Percentiles rank a stretch among this genome's conserved stretches.
Conservation (phyloP, 2,888 invertebrate species). For the Drosophila kuntzei region DNA sequence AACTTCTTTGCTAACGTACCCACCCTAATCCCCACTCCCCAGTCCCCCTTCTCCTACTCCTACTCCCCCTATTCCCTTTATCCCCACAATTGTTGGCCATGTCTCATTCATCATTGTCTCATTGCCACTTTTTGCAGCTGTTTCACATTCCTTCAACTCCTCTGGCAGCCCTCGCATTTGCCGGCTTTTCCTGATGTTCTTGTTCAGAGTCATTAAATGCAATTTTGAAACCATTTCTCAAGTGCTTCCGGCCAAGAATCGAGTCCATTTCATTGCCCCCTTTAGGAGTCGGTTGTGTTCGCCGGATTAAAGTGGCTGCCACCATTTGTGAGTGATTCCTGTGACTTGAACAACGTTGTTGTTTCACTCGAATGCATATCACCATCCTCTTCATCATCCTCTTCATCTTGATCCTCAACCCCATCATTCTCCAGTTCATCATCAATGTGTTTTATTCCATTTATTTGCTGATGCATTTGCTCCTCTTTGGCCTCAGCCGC, state of each 20-base stretch:
- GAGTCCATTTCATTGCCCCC: conserved; percentile 5
- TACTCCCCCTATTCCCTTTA: no score
- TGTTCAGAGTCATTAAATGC: conserved; percentile 55
- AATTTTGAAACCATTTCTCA: conserved; percentile 68
- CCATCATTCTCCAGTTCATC: not conserved
- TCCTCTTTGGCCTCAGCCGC: conserved; percentile 12
- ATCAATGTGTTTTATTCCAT: not conserved
- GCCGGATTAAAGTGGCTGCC: conserved; percentile 49
- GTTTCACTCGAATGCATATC: conserved; percentile 71
- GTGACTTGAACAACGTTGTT: conserved; percentile 68
- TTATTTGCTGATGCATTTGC: conserved; percentile 5
- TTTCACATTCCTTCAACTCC: not conserved
- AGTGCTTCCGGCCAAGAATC: conserved; percentile 25
- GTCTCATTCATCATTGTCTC: conserved; percentile 15
- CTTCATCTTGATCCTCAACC: conserved; percentile 3
- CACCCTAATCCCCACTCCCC: not conserved
- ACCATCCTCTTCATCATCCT: conserved; percentile 54
- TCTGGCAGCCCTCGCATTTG: not conserved
- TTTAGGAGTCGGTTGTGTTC: conserved; percentile 35
- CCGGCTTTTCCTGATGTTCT: not conserved
- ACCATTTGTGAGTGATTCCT: conserved; percentile 54
- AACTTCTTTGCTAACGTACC: conserved; percentile 8
- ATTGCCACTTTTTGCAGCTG: not conserved
- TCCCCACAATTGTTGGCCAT: not conserved
- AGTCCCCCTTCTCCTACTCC: not conserved